These are phyloP conservation scores for Sterrhoptilus dennistouni DNA, from an alignment of 2,113 vertebrate genomes.

Conservation along the genomic window DNA sequence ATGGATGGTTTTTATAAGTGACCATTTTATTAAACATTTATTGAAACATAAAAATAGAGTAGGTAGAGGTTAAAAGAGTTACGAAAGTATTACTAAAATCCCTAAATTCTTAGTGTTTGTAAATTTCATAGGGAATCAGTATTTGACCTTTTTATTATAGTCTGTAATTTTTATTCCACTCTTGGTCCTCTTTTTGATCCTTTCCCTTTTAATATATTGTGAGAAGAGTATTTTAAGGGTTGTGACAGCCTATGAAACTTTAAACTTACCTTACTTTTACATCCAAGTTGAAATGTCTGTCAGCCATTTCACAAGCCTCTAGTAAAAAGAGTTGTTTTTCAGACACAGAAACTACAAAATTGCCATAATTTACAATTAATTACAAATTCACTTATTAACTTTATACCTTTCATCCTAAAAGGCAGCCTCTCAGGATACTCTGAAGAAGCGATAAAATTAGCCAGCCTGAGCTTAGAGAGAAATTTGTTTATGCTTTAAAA, in stretches of 20 bases:
- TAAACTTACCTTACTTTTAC: background rate
- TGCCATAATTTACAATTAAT: constrained; percentile 33
- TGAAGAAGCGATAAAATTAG: constrained; percentile 13
- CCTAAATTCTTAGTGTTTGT: background rate
- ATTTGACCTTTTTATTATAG: background rate
- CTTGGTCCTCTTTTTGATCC: background rate
- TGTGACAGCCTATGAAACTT: background rate
- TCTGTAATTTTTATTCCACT: background rate
- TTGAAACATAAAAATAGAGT: background rate
- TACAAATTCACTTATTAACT: constrained; percentile 2
- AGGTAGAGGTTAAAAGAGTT: background rate
- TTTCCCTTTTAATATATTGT: background rate
- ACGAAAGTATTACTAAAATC: background rate
- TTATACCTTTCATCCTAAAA: constrained; percentile 44
- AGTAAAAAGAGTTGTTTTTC: constrained; percentile 10
- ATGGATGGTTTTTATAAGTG: background rate
- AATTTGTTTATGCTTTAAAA: background rate
- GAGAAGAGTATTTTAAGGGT: background rate
- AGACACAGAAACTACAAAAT: background rate
- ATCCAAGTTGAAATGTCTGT: background rate
- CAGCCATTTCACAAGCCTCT: constrained; percentile 16
- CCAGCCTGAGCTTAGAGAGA: background rate
- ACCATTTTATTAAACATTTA: background rate
- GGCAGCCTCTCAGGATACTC: constrained; percentile 5
- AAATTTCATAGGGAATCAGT: background rate